phyloP scores from a whole-genome alignment of 2,113 vertebrate genomes.

The Corythornis madagascariensis region DNA sequence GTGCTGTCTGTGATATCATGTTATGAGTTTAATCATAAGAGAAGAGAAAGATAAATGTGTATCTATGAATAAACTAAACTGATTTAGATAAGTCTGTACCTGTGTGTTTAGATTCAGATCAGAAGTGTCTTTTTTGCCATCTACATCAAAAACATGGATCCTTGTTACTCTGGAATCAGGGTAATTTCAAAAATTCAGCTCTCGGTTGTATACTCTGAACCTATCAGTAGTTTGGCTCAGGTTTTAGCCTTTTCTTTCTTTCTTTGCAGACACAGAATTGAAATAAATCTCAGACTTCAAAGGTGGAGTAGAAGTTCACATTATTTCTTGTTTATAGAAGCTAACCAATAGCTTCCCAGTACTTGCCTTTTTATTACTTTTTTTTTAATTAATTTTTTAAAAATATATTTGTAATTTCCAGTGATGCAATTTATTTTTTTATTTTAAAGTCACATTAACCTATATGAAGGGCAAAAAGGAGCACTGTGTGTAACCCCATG shows the following conservation, averaged over 20 bases:
- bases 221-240: not conserved
- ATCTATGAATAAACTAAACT: not conserved
- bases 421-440: not conserved
- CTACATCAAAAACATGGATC: not conserved
- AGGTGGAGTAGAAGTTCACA: not conserved
- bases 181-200: not conserved
- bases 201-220: not conserved
- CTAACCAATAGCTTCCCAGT: not conserved
- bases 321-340: not conserved
- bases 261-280: not conserved
- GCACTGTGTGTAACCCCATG: not conserved
- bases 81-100: not conserved
- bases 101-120: not conserved
- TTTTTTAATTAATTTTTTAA: no score
- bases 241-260: not conserved
- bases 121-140: not conserved
- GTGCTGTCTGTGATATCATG: rapidly evolving
- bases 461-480: not conserved
- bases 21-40: not conserved
- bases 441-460: not conserved
- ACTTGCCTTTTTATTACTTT: not conserved
- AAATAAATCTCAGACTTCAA: not conserved
- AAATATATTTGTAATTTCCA: not conserved
- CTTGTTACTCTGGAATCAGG: not conserved
- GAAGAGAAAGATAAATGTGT: not conserved